These are phyloP conservation scores for Sorex fumeus DNA, from an alignment of 2,113 vertebrate genomes.

Conservation along the genomic window DNA sequence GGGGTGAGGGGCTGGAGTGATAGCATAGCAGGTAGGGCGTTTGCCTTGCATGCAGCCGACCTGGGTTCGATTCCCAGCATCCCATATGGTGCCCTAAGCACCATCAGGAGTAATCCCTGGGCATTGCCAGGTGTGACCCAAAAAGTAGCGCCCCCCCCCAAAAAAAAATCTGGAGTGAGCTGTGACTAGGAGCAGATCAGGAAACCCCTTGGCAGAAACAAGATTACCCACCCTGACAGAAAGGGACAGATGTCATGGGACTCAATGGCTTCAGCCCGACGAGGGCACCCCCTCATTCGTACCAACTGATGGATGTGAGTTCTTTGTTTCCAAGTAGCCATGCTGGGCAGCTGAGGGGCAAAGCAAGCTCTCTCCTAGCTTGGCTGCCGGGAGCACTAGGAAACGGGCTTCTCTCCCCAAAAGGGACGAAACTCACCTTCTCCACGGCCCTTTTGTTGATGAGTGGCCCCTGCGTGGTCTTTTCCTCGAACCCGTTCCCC, in stretches of 20 bases:
- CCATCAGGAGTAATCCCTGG: too few relatives aligned
- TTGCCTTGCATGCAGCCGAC: too few relatives aligned
- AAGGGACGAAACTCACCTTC: slow-evolving; percentile 90
- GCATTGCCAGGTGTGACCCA: too few relatives aligned
- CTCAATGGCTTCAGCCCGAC: neutral
- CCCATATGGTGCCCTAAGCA: too few relatives aligned
- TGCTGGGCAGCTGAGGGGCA: neutral
- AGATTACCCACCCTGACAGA: neutral
- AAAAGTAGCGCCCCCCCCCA: too few relatives aligned
- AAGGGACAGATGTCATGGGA: neutral
- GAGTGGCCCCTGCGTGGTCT: slow-evolving; percentile 95
- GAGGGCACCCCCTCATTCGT: rapidly evolving
- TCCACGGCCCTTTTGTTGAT: slow-evolving; percentile 96
- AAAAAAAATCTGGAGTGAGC: too few relatives aligned
- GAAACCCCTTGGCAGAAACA: neutral
- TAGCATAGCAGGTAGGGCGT: too few relatives aligned
- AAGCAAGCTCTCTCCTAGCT: neutral
- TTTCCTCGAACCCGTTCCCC: slow-evolving; percentile 94
- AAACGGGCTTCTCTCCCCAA: neutral
- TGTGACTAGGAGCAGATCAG: neutral
- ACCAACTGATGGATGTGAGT: neutral
- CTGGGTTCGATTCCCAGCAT: too few relatives aligned
- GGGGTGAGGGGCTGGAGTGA: too few relatives aligned
- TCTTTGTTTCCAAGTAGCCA: neutral
- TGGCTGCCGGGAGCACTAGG: neutral